phyloP scores from a whole-genome alignment of 2,113 vertebrate species.

The Colaptes auratus region DNA sequence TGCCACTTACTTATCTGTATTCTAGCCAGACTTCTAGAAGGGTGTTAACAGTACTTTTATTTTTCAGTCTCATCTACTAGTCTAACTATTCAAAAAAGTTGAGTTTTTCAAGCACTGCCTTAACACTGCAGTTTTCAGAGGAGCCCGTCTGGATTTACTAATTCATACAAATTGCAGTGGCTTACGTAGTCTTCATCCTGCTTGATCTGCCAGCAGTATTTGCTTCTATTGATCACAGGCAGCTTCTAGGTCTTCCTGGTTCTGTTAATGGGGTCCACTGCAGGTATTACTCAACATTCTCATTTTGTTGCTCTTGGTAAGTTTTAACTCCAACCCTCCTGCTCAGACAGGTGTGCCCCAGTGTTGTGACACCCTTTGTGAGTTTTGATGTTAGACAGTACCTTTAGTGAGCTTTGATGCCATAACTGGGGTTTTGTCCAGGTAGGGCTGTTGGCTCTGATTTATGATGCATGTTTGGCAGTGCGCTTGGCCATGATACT shows the following conservation, averaged over 20 bases:
- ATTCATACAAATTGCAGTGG: conserved; percentile 67
- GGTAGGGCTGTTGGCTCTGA: background rate
- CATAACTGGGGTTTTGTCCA: background rate
- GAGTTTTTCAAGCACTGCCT: conserved; percentile 16
- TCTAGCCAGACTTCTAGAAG: background rate
- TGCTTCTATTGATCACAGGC: conserved; percentile 68
- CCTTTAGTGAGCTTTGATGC: background rate
- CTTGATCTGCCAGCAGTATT: conserved; percentile 66
- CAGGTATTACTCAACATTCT: background rate
- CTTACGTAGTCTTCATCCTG: conserved; percentile 67
- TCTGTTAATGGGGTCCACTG: conserved; percentile 21
- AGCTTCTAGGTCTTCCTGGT: conserved; percentile 55
- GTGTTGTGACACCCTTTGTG: background rate
- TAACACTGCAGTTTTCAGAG: conserved; percentile 28
- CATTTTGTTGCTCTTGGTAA: background rate
- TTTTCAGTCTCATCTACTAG: background rate
- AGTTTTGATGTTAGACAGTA: background rate
- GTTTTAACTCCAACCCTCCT: background rate
- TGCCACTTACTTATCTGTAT: background rate
- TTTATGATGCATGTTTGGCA: background rate
- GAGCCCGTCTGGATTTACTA: conserved; percentile 59
- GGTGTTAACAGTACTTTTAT: background rate
- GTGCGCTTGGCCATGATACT: background rate
- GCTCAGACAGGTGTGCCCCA: background rate
- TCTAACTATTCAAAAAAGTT: conserved; percentile 38